Base-by-base conservation (phyloP, 2,888 invertebrate genomes). In the Brachypalpus laphriformis region DNA sequence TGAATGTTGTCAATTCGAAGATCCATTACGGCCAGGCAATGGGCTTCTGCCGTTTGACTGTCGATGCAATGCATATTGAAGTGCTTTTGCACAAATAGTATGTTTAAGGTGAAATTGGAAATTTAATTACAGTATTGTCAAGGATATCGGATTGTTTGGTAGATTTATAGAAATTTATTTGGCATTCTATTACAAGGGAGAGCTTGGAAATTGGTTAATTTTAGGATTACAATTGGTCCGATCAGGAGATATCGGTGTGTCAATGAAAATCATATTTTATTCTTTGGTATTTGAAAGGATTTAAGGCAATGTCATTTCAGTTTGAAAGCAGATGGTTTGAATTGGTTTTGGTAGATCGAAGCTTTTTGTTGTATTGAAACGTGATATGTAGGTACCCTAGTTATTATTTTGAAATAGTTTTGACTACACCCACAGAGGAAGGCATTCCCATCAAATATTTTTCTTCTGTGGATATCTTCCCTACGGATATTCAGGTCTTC, bases 121-220 rank as follows among this genome's bases (percentile, higher is more conserved):
- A 68, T 68, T 68, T 68, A 68, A 68, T 68, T 68, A 54, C 42
- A 66, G 28, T 42, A 56, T 25, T 56, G 54, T 54, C 25, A 54
- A 51, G 68, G 54, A 54, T 68, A 56, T 56, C 40, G 49, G 14
- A 66, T 66, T 49, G 51, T 49, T 66, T 42, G 49, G 63, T 20
- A 14, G 25, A 7, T 45, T 42, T 45, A 45, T 63, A 16, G 61
- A 47, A 49, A 49, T 49, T 34, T 9, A 65, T 66, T 66, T 37
- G 45, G 28, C 5, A 63, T 63, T 47, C 20, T 47, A 47, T 63
- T 45, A 31, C 28, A 63, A 9, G 34, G 31, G 18, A 6, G 9
- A 14, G 2, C 25, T 51, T n/a, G 51, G 51, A 22, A 51, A 51
- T 25, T 51, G 22, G 4, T 11, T 14, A 22, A 25, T 25, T 14